Evolutionary conservation across 2,797 vertebrate species (phyloP).

Genomic region (Leuciscus waleckii): DNA sequence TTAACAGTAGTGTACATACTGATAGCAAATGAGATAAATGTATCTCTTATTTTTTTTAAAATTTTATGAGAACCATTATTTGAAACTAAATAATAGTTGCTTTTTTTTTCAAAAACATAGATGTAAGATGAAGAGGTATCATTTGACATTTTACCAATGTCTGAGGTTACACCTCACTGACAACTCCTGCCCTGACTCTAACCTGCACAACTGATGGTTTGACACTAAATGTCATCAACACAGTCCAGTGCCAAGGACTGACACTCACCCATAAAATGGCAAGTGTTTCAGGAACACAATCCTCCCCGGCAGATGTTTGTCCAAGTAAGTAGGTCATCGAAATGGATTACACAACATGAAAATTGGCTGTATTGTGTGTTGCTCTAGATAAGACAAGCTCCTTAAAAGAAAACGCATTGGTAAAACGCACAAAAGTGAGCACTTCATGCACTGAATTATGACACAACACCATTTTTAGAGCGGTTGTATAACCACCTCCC

Average conservation of each 20-base stretch:
- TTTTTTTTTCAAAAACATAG: conserved; percentile 9
- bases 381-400: conserved; percentile 66
- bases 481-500: conserved; percentile 34
- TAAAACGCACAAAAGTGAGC: conserved; percentile 34
- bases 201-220: conserved; percentile 12
- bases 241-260: neutral
- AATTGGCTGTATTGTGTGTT: conserved; percentile 63
- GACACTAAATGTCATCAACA: conserved; percentile 38
- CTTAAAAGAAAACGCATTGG: conserved; percentile 54
- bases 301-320: conserved; percentile 30
- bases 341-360: conserved; percentile 72
- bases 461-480: conserved; percentile 48
- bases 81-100: conserved; percentile 1
- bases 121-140: conserved; percentile 3
- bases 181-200: conserved; percentile 19
- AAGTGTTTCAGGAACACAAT: neutral
- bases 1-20: neutral
- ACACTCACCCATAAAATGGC: conserved; percentile 23
- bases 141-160: conserved; percentile 13
- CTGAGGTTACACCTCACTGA: neutral
- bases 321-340: conserved; percentile 64
- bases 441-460: conserved; percentile 47
- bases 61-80: neutral
- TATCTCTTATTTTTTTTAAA: conserved; percentile 4
- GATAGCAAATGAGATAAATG: neutral